phyloP scores from a whole-genome alignment of 2,113 vertebrate genomes.

The Eulemur macaco region DNA sequence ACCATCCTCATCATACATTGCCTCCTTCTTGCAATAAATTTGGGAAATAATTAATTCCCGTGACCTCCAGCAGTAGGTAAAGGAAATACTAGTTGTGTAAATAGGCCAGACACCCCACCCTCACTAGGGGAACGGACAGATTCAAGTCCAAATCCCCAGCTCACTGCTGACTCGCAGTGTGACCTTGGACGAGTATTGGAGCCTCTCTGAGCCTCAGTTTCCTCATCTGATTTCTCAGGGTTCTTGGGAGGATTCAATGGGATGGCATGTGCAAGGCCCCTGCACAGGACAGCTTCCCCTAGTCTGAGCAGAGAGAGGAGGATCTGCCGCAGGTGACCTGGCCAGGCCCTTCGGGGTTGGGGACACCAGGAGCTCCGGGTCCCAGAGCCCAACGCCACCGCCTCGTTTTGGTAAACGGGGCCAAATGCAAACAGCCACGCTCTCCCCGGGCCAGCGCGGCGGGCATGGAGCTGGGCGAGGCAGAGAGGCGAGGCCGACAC shows the following conservation, averaged over 20 bases:
- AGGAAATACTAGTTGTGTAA: background rate
- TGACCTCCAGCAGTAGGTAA: background rate
- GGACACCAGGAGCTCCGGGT: no score
- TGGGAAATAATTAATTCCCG: background rate
- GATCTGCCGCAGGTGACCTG: background rate
- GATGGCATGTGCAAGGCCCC: no score
- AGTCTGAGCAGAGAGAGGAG: background rate
- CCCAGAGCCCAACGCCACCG: background rate
- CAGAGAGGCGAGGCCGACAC: slow-evolving; percentile 54
- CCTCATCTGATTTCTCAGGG: background rate
- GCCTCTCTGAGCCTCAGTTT: background rate
- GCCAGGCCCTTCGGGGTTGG: background rate
- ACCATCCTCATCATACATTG: background rate
- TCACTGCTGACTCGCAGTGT: background rate
- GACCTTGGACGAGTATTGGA: background rate
- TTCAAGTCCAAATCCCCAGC: background rate
- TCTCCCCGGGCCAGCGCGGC: slow-evolving; percentile 61
- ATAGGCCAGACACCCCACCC: background rate
- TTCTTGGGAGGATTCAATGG: background rate
- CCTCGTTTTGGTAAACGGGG: background rate
- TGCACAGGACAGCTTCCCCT: background rate
- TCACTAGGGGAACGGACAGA: background rate
- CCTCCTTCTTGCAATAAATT: background rate
- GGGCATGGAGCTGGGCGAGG: slow-evolving; percentile 81
- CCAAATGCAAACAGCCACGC: background rate